Base-by-base conservation (phyloP, 1,140 invertebrate species). In the Drosophila pseudoobscura region DNA sequence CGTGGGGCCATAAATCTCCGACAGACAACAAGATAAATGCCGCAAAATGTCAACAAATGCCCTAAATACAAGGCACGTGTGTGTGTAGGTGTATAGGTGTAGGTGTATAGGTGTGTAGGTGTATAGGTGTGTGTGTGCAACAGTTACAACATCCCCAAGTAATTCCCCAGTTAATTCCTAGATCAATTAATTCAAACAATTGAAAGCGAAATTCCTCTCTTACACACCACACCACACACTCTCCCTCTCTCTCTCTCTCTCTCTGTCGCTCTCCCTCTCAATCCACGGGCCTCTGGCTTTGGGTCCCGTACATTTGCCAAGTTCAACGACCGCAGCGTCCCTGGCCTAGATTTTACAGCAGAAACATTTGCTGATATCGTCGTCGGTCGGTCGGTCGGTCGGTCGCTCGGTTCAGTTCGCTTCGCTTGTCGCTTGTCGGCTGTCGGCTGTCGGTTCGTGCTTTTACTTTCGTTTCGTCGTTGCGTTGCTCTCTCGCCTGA, bases 261-360 rank as follows among this genome's bases (percentile, higher is more conserved):
- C 45, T 51, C 24, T 46, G 6, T 13, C 11, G 1, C 22, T 46
- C 53, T 47, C 57, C 22, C 20, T 20, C 20, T 20, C 20, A 31
- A 39, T 47, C 15, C 50, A 26, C 24, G 24, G 24, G 46, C 52
- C 4, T 11, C 35, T 39, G 0, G 31, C 8, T 39, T 39, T 39
- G 11, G 3, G 60, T 46, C 53, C 43, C 60, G 44, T 39, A 68
- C 74, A 58, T 82, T 82, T 62, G 82, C 78, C 83, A 89, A 89
- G 84, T 88, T 89, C 85, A 89, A 89, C 74, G 85, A 85, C 85
- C 85, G 85, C 77, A 70, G 70, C 84, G 79, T 89, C 85, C 85
- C 83, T 89, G 85, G 85, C 85, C 85, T 89, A 89, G 77, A 89
- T 89, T 89, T 89, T 78, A 78, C 85, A 79, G 63, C 63, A 64